Base-by-base conservation (phyloP, 2,113 vertebrate species). In the Accipiter cooperii region DNA sequence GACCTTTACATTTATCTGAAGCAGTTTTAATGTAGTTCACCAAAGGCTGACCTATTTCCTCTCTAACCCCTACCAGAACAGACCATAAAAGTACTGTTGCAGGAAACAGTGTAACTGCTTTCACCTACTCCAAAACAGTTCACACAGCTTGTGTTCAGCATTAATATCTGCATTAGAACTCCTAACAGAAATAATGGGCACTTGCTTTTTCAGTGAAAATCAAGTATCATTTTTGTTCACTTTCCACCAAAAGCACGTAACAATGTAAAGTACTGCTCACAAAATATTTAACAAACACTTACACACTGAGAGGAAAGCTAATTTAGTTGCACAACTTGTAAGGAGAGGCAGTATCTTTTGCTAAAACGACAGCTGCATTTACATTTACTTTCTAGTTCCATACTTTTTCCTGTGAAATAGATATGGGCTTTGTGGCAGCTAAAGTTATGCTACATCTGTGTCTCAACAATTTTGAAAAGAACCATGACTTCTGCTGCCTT, bases 1-100 rank as follows among this genome's bases (percentile, higher is more conserved):
- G 92, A 96, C 95, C 92, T 96, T 96, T 91, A 93, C 21, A 40
- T 83, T 97, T 81, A 80, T 54, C 47, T 92, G 69, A 89, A 91
- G 68, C 28, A 63, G 85, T 80, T 94, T 78, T 80, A 90, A 88
- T 26, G 55, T 20, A 76, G 87, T 61, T 92, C 84, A 93, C 66
- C 88, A 92, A 80, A 94, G 40, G 33, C 66, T 93, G 83, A 93
- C 17, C 40, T 49, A 34, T 65, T 95, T 83, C 34, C 77, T 92
- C 73, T 87, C 70, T 54, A 71, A 78, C 11, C 10, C 60, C 34
- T 61, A 66, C 38, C 31, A 93, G n/a, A 92, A 77, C 10, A 82
- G 34, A 42, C 16, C 33, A 49, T 78, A 74, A 66, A 71, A 51
- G 24, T 40, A 33, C 34, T 40, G 8, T 51, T 68, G 38, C 63